Conservation (phyloP, 2,113 vertebrate species). For the Dasyprocta punctata region DNA sequence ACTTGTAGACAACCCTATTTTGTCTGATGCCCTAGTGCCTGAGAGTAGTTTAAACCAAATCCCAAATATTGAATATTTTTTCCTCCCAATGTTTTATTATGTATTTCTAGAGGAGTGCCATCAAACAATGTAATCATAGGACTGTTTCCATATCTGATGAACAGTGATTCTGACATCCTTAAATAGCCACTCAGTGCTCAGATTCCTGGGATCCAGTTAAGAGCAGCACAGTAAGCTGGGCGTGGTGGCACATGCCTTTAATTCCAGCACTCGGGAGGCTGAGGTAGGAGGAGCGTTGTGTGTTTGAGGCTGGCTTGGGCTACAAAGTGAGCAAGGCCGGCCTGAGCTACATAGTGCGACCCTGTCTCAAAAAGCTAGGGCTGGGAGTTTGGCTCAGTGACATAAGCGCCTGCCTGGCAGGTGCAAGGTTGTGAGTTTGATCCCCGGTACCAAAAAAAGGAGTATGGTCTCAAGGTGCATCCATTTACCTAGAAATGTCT, state of each 20-base stretch:
- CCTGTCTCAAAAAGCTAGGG: neutral
- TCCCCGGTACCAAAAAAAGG: too few relatives aligned
- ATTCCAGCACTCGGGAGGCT: neutral
- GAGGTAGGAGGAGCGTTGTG: neutral
- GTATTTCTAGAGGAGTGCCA: neutral
- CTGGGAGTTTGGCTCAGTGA: too few relatives aligned
- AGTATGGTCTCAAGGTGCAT: too few relatives aligned
- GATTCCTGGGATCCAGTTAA: neutral
- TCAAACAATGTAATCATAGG: neutral
- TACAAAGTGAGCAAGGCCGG: neutral
- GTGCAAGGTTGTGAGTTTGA: too few relatives aligned
- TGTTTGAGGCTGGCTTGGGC: neutral
- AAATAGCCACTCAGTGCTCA: neutral
- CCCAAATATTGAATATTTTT: neutral
- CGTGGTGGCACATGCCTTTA: neutral
- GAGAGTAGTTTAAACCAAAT: neutral
- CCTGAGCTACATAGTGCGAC: neutral
- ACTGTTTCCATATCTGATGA: neutral
- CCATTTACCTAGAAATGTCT: too few relatives aligned
- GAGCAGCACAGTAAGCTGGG: neutral
- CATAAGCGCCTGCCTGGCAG: too few relatives aligned
- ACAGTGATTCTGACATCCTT: neutral
- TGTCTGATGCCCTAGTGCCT: accelerated
- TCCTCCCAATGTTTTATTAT: neutral
- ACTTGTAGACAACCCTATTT: neutral